Base-by-base conservation (phyloP, 2,797 vertebrate genomes). In the Gallinago nigripennis region DNA sequence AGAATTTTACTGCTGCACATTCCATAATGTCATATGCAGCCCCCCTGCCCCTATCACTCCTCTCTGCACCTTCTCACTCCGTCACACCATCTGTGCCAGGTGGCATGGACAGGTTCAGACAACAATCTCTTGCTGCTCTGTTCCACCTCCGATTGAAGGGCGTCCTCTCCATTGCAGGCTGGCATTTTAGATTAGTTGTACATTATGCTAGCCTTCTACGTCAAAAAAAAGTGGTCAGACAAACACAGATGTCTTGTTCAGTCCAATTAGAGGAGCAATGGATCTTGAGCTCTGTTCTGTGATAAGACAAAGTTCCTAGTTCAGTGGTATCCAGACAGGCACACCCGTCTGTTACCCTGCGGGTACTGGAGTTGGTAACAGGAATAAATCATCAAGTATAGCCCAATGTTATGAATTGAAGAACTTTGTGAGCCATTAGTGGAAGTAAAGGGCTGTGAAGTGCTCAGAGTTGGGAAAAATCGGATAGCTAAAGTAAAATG, bases 201-300 rank as follows among this genome's bases (percentile, higher is more conserved):
- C 48, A 8, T 35, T 41, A 11, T 37, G 24, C 37, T 71, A 37
- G 5, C 19, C 68, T 78, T 71, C 57, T 71, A 41, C 20, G 14
- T 77, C 33, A 51, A 27, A 70, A 33, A 33, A 45, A 35, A 2
- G 11, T 6, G 12, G 28, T 56, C 25, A 63, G 51, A 35, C 35
- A 56, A 88, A 64, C 41, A n/a, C 69, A 91, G 53, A 65, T 54
- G 33, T n/a, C 82, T 92, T 78, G 43, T 61, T 87, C 41, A 33
- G n/a, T 65, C 31, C 24, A 39, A 3, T 81, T 69, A 72, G 63
- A 58, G 69, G 9, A 79, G 21, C 15, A 51, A 21, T 46, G 65
- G 50, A 39, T 70, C 69, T 61, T 43, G 24, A 51, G 15, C 25
- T 82, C 31, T 75, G 19, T 37, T 61, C 28, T 53, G 13, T 37